Evolutionary conservation across 1,140 invertebrate species (phyloP).

Genomic region (Caenorhabditis briggsae): DNA sequence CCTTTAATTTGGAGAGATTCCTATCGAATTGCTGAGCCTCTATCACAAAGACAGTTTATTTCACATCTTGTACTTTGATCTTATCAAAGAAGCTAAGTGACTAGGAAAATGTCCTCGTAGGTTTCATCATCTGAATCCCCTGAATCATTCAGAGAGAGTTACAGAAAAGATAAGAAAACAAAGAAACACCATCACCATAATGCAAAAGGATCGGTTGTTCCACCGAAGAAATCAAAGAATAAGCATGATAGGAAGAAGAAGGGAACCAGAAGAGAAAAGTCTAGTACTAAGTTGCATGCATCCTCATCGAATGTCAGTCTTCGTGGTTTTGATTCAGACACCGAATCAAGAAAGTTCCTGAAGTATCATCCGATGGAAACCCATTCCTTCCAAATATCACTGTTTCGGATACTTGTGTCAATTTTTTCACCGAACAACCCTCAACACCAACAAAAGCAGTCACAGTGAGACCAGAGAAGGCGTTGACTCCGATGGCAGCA

Average conservation of each 20-base stretch:
- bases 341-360: not conserved
- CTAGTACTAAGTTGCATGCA: not conserved
- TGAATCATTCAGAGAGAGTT: not conserved
- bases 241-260: not conserved
- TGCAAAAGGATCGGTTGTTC: not conserved
- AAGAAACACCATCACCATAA: not conserved
- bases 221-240: slow-evolving; percentile 21
- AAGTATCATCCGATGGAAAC: not conserved
- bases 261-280: not conserved
- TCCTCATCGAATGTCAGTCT: slow-evolving; percentile 21
- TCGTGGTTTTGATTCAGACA: not conserved
- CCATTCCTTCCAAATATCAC: slow-evolving; percentile 6
- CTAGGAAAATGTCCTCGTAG: not conserved
- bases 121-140: not conserved
- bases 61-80: no score
- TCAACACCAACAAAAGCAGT: not conserved
- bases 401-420: slow-evolving; percentile 27
- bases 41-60: no score
- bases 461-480: not conserved
- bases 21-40: no score
- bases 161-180: slow-evolving; percentile 26
- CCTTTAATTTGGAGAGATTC: no score
- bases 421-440: not conserved
- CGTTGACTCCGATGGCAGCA: not conserved
- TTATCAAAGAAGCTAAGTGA: not conserved